These are phyloP conservation scores for Teleiodes luculella DNA, from an alignment of 2,888 invertebrate species.

Conservation along the genomic window DNA sequence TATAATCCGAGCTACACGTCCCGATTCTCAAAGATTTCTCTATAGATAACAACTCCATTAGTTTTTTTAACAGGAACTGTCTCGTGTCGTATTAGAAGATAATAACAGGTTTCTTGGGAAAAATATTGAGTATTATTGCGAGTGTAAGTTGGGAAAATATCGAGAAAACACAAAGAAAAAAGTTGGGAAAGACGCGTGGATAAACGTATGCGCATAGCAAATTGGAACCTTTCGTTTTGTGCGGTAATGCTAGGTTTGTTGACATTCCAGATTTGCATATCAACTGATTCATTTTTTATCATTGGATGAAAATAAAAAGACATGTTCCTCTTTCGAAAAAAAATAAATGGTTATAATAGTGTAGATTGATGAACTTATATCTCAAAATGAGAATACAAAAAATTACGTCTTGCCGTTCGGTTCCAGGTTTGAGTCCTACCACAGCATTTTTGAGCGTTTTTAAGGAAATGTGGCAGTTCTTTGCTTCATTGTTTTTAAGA, in stretches of 20 bases:
- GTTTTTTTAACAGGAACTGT: conserved; percentile 38
- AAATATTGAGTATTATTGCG: conserved; percentile 25
- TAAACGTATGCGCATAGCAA: conserved; percentile 35
- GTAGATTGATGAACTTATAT: no score
- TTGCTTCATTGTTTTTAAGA: no score
- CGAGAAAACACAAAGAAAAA: conserved; percentile 53
- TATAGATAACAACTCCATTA: conserved; percentile 22
- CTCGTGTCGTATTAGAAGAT: conserved; percentile 22
- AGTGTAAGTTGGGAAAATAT: neutral
- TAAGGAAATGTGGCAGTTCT: no score
- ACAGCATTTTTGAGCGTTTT: no score
- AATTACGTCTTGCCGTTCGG: no score
- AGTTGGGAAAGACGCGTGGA: conserved; percentile 32
- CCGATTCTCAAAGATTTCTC: conserved; percentile 33
- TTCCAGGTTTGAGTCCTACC: no score
- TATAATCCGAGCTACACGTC: conserved; percentile 31
- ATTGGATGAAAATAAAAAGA: neutral
- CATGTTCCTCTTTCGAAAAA: no score
- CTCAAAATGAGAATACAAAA: no score
- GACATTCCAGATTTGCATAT: neutral
- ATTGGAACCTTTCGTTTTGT: conserved; percentile 49
- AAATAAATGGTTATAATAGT: no score
- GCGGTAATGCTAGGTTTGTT: conserved; percentile 29
- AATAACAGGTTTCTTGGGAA: conserved; percentile 39
- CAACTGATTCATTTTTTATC: no score